Base-by-base conservation (phyloP, 2,888 invertebrate species). In the Cryptus armator region DNA sequence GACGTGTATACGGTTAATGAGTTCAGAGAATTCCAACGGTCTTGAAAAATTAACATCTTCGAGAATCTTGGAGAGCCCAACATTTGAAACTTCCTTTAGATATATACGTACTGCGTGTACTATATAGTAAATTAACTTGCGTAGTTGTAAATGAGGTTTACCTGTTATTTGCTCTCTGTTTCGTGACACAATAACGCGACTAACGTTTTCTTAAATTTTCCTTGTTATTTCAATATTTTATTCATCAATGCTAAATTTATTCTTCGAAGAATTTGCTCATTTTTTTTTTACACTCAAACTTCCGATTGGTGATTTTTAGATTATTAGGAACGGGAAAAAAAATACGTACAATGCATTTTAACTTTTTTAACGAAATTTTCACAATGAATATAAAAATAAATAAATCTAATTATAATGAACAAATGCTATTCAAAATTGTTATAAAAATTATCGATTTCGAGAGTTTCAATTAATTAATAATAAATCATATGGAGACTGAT, bases 21-120 rank as follows among this genome's bases (percentile, higher is more conserved):
- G 72, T 78, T 83, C 77, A 77, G 68, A 37, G 78, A 83, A 83
- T 83, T 78, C 59, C 48, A 56, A 72, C 32, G 70, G 24, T 82
- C 77, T 67, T 72, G 37, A 59, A 10, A 43, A 72, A 83, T 83
- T 83, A 72, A 19, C 78, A 83, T 68, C 53, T 68, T 48, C 43
- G 19, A 70, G 46, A 43, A 70, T 37, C 53, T 62, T n/a, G 3
- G 51, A 24, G 19, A 62, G 32, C 59, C 51, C 10, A 16, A 37
- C 37, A 16, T 10, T n/a, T 16, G 12, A 59, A 59, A 32, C 19
- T 67, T 59, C 48, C 51, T 48, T n/a, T 9, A 37, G 9, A 59
- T 51, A 46, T 56, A 16, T 44, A 48, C 53, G 44, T n/a, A 43
- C 32, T 46, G 43, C 48, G n/a, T 2, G 48, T 48, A 48, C n/a